Conservation (phyloP, 2,888 invertebrate species). For the Linnaemya vulpina region DNA sequence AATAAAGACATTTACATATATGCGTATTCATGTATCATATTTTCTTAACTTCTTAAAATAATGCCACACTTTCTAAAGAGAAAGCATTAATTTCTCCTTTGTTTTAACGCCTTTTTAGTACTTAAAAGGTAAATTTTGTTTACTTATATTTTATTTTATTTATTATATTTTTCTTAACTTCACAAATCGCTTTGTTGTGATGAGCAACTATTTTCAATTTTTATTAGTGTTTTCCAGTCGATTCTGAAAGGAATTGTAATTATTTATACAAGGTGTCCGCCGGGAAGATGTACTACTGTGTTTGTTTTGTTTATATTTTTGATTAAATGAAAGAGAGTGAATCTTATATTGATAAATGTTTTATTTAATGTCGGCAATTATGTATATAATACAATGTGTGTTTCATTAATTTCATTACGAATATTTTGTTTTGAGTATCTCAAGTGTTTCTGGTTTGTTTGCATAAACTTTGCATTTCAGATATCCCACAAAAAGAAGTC, state of each 20-base stretch:
- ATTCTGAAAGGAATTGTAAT: neutral
- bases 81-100: slow-evolving; percentile 47
- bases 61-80: slow-evolving; percentile 67
- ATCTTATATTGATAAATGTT: no score
- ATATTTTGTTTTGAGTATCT: no score
- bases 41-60: slow-evolving; percentile 49
- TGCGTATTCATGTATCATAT: slow-evolving; percentile 22
- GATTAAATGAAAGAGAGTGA: no score
- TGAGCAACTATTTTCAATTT: slow-evolving; percentile 14
- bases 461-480: no score
- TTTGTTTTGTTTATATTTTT: no score
- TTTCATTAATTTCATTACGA: no score
- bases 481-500: no score
- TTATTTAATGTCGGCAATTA: no score
- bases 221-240: slow-evolving; percentile 5
- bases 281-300: no score
- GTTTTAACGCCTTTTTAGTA: slow-evolving; percentile 30
- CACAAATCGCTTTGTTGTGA: slow-evolving; percentile 37
- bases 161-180: neutral
- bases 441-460: no score
- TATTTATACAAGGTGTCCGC: no score
- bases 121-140: slow-evolving; percentile 42
- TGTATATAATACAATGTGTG: no score
- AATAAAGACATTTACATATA: slow-evolving; percentile 61
- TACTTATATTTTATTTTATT: neutral